These are phyloP conservation scores for Physeter macrocephalus DNA, from an alignment of 2,113 vertebrate genomes.

Conservation along the genomic window DNA sequence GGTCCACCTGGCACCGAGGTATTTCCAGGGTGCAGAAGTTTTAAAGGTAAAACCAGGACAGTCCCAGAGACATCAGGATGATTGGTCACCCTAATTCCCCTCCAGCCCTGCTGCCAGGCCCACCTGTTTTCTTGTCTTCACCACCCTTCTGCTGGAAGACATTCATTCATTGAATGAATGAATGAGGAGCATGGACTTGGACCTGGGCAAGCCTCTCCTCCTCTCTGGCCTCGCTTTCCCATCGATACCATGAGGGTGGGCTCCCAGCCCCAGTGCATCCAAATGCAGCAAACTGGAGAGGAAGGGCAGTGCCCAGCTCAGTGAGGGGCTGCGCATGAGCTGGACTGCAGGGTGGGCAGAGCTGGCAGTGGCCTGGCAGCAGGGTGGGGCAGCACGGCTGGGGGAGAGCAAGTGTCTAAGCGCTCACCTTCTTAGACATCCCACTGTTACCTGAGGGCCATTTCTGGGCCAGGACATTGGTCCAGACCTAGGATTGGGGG, in stretches of 20 bases:
- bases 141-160: background rate
- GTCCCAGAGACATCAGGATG: rapidly evolving
- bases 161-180: background rate
- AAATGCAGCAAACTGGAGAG: background rate
- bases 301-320: background rate
- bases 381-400: background rate
- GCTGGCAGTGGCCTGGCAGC: background rate
- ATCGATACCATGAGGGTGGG: background rate
- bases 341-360: background rate
- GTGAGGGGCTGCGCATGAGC: rapidly evolving
- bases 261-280: background rate
- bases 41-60: background rate
- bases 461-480: background rate
- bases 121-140: background rate
- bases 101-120: background rate
- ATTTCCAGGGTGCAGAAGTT: background rate
- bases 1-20: background rate
- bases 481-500: background rate
- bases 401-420: background rate
- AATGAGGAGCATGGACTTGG: background rate
- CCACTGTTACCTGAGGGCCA: background rate
- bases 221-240: background rate
- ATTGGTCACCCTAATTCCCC: background rate
- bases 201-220: background rate
- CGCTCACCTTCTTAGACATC: background rate